Conservation (phyloP, 2,888 invertebrate genomes). For the Brachyptera putata region DNA sequence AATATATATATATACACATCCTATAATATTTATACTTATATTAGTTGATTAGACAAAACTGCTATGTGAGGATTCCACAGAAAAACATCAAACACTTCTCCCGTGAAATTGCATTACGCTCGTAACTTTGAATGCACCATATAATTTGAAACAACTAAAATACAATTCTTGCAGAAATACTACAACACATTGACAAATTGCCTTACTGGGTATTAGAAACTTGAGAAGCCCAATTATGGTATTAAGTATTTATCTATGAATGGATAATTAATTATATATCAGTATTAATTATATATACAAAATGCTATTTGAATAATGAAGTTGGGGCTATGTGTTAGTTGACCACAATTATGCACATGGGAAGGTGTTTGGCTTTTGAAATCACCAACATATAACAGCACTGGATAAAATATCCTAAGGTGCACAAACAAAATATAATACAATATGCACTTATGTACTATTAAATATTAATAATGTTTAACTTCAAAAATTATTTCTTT, state of each 20-base stretch:
- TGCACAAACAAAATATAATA: slow-evolving; percentile 30
- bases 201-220: slow-evolving; percentile 21
- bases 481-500: not conserved
- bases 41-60: slow-evolving; percentile 19
- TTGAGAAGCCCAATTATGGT: slow-evolving; percentile 33
- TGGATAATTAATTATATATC: slow-evolving; percentile 26
- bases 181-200: slow-evolving; percentile 20
- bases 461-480: no score
- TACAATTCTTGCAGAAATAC: slow-evolving; percentile 7
- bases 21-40: slow-evolving; percentile 12
- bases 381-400: slow-evolving; percentile 29
- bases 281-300: slow-evolving; percentile 34
- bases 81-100: slow-evolving; percentile 18
- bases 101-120: not conserved
- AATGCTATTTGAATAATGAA: slow-evolving; percentile 33
- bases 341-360: slow-evolving; percentile 15
- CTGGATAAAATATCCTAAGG: slow-evolving; percentile 32
- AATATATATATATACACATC: slow-evolving; percentile 9
- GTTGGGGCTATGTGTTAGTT: slow-evolving; percentile 17
- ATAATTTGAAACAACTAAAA: slow-evolving; percentile 13
- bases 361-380: slow-evolving; percentile 6
- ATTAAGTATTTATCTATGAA: slow-evolving; percentile 15
- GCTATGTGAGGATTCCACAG: slow-evolving; percentile 9
- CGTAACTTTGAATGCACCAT: not conserved
- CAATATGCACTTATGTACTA: not conserved